Percentiles rank a stretch among this genome's conserved stretches.
Conservation (phyloP, 2,888 invertebrate genomes). For the Philereme vetulata region DNA sequence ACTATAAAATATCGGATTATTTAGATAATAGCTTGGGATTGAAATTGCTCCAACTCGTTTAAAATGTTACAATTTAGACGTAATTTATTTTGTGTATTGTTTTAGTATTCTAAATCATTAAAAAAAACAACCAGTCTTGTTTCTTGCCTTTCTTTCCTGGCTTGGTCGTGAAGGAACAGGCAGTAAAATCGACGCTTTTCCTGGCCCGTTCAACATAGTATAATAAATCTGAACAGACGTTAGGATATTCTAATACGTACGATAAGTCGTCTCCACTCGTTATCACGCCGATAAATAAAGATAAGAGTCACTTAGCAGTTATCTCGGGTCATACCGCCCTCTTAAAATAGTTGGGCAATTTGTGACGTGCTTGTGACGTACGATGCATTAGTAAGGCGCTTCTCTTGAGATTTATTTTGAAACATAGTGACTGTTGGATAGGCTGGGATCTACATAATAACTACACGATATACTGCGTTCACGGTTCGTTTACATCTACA, state of each 20-base stretch:
- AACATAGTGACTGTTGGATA: not conserved
- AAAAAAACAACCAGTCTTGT: too few relatives aligned
- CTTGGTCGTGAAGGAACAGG: too few relatives aligned
- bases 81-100: too few relatives aligned
- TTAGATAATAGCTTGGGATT: too few relatives aligned
- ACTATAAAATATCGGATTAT: too few relatives aligned
- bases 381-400: constrained; percentile 21
- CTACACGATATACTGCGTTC: not conserved
- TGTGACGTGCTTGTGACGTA: constrained; percentile 43
- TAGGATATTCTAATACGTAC: constrained; percentile 40
- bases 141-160: too few relatives aligned
- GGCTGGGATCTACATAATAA: not conserved
- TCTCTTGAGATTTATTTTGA: constrained; percentile 1
- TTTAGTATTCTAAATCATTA: too few relatives aligned
- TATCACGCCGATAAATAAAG: constrained; percentile 63
- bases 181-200: too few relatives aligned
- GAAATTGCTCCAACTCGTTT: too few relatives aligned
- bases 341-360: constrained; percentile 64
- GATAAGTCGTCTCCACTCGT: constrained; percentile 61
- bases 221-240: constrained; percentile 6
- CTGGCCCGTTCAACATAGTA: too few relatives aligned
- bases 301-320: constrained; percentile 68
- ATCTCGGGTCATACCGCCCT: constrained; percentile 60
- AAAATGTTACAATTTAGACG: too few relatives aligned
- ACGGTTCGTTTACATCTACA: not conserved